Evolutionary conservation across 2,888 invertebrate genomes (phyloP).

Genomic region (Acrobasis consociella): DNA sequence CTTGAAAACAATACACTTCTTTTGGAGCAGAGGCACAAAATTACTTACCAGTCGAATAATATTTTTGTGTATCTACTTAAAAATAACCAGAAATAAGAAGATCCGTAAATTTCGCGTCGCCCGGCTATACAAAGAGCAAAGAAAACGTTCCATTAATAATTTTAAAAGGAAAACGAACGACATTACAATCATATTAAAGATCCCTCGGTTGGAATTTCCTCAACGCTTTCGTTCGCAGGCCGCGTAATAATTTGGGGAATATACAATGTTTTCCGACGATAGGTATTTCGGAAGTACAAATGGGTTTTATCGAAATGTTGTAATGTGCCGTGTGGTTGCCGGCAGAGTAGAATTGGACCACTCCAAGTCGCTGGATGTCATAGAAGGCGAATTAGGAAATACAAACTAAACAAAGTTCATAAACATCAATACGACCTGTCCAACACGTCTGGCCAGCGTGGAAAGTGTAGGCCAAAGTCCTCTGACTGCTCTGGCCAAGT

Average conservation of each 20-base stretch:
- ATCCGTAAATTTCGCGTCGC: neutral
- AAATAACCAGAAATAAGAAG: slow-evolving; percentile 13
- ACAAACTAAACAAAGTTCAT: no score
- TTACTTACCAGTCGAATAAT: neutral
- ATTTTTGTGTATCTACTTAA: neutral
- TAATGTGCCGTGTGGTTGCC: no score
- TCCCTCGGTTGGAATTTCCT: slow-evolving; percentile 39
- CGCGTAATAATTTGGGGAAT: slow-evolving; percentile 13
- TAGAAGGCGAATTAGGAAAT: no score
- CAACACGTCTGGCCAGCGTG: no score
- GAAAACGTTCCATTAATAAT: slow-evolving; percentile 43
- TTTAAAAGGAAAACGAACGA: slow-evolving; percentile 40
- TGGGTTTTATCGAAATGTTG: neutral
- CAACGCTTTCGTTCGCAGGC: slow-evolving; percentile 34
- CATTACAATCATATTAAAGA: slow-evolving; percentile 48
- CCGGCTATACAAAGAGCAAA: slow-evolving; percentile 21
- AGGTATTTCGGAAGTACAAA: slow-evolving; percentile 1
- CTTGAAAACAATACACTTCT: no score
- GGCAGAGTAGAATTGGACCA: no score
- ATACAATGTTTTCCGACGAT: slow-evolving; percentile 12
- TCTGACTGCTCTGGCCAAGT: no score
- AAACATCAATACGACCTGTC: no score
- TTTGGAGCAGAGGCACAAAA: no score
- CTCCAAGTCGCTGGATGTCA: no score
- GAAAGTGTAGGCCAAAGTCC: no score